Conservation (phyloP, 2,888 invertebrate species). For the Aphodius granarius region DNA sequence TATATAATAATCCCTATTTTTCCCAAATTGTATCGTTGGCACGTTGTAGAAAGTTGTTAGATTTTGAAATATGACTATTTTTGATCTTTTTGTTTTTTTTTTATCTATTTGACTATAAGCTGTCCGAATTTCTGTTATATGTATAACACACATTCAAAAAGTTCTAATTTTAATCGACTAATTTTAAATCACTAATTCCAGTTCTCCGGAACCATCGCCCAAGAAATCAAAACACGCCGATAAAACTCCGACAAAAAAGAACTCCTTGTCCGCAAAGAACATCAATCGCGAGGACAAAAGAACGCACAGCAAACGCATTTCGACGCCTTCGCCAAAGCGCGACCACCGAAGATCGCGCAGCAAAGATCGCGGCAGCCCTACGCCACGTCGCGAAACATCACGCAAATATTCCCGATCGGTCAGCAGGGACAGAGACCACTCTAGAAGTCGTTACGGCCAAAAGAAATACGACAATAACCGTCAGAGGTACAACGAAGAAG, state of each 20-base stretch:
- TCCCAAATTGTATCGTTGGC: too few relatives aligned
- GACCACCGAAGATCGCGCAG: slow-evolving; percentile 15
- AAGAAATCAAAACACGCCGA: slow-evolving; percentile 28
- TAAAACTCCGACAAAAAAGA: slow-evolving; percentile 35
- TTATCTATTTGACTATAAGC: too few relatives aligned
- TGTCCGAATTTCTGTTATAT: too few relatives aligned
- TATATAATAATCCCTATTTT: too few relatives aligned
- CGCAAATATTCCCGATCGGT: slow-evolving; percentile 2
- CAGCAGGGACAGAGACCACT: background rate
- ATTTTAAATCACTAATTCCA: slow-evolving; percentile 27
- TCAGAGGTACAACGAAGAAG: background rate
- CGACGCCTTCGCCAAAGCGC: slow-evolving; percentile 19
- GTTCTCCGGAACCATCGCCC: slow-evolving; percentile 45
- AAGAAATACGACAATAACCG: background rate
- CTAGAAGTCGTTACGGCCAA: background rate
- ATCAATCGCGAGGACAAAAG: slow-evolving; percentile 33
- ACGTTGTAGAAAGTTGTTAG: too few relatives aligned
- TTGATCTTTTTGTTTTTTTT: too few relatives aligned
- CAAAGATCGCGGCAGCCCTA: background rate
- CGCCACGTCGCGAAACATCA: background rate
- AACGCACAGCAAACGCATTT: slow-evolving; percentile 25
- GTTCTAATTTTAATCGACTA: too few relatives aligned
- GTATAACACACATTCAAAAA: too few relatives aligned
- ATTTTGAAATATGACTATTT: too few relatives aligned
- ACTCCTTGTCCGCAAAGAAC: background rate